Conservation (phyloP, 2,113 vertebrate species). For the Vanacampus margaritifer region DNA sequence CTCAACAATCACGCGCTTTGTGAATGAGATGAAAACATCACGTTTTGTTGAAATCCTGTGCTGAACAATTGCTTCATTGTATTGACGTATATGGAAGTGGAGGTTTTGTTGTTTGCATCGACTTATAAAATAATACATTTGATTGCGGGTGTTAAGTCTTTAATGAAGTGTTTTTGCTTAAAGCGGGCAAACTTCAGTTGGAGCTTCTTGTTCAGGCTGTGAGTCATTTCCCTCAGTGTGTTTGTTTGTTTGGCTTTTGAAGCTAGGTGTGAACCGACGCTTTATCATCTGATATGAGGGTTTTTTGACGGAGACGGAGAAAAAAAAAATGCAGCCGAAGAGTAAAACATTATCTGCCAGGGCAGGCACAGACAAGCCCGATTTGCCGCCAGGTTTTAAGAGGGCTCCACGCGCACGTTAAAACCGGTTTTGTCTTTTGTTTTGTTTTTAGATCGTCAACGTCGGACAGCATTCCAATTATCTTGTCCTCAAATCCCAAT, state of each 20-base stretch:
- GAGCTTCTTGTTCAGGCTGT: neutral
- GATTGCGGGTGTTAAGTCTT: neutral
- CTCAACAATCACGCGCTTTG: slow-evolving; percentile 17
- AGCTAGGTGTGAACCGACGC: slow-evolving; percentile 23
- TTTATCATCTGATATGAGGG: slow-evolving; percentile 37
- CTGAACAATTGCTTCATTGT: slow-evolving; percentile 53
- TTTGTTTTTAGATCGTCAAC: neutral
- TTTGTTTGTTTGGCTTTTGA: slow-evolving; percentile 28
- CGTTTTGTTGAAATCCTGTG: slow-evolving; percentile 37
- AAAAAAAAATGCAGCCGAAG: slow-evolving; percentile 9
- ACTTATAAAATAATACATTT: neutral
- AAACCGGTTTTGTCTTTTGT: neutral
- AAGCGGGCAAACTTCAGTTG: neutral
- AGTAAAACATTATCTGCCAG: slow-evolving; percentile 15
- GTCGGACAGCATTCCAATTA: neutral
- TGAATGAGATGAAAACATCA: slow-evolving; percentile 20
- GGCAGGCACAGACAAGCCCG: slow-evolving; percentile 46
- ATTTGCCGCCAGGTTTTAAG: slow-evolving; percentile 28
- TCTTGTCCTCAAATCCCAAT: neutral
- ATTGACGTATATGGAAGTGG: neutral
- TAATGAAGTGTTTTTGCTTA: neutral
- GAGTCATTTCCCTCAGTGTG: slow-evolving; percentile 11
- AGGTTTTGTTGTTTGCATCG: slow-evolving; percentile 9
- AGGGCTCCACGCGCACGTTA: neutral
- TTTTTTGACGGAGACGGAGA: slow-evolving; percentile 38